phyloP scores from a whole-genome alignment of 64 coral and sea anemone species.

The Montipora cactus region DNA sequence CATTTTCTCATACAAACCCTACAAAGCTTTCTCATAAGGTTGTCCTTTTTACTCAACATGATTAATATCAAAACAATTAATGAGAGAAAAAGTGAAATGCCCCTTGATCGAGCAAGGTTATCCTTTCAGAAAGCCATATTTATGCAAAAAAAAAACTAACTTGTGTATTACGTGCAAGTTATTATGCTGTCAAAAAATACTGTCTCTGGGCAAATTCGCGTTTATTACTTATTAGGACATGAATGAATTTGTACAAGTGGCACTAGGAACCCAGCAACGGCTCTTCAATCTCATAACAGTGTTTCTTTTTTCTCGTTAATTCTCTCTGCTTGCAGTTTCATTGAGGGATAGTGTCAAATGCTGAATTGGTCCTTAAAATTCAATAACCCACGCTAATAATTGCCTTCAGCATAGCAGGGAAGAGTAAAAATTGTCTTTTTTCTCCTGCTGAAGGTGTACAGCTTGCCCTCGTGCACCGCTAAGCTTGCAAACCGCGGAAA shows the following conservation, averaged over 20 bases:
- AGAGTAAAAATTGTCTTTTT: conserved; percentile 79
- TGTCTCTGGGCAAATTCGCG: background rate
- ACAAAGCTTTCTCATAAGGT: background rate
- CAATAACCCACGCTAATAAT: conserved; percentile 82
- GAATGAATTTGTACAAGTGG: background rate
- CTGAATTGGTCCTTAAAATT: conserved; percentile 85
- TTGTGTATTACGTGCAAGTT: conserved; percentile 7
- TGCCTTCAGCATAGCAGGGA: conserved; percentile 69
- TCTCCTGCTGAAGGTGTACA: conserved; percentile 69
- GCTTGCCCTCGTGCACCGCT: conserved; percentile 49
- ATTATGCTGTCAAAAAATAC: background rate
- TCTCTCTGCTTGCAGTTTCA: background rate
- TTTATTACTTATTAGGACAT: conserved; percentile 9
- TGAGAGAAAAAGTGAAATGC: conserved; percentile 32
- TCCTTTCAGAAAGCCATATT: conserved; percentile 4
- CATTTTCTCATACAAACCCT: conserved; percentile 25
- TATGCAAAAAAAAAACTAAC: conserved; percentile 12
- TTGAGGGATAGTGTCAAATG: conserved; percentile 37
- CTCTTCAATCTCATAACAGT: background rate
- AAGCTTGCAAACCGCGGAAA: conserved; percentile 75
- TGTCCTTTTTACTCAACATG: conserved; percentile 49
- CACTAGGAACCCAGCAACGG: background rate
- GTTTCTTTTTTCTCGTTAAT: conserved; percentile 23
- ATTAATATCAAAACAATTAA: conserved; percentile 53
- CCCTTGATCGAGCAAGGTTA: conserved; percentile 49